Base-by-base conservation (phyloP, 2,888 invertebrate species). In the Drosophila niveifrons region DNA sequence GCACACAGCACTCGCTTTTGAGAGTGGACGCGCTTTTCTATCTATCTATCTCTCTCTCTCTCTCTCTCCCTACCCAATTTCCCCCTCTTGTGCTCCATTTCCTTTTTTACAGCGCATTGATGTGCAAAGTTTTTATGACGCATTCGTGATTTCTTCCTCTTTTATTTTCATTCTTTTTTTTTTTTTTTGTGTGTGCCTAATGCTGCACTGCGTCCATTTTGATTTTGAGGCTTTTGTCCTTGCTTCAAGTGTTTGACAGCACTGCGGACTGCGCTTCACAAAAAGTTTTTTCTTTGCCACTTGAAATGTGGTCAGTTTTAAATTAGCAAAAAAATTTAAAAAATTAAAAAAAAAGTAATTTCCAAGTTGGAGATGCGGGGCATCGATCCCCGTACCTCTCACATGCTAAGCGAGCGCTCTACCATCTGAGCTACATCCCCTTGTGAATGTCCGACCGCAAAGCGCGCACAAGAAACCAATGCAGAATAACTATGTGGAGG, bases 371-470 rank as follows among this genome's bases (percentile, higher is more conserved):
- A 90, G 91, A 90, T 90, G 91, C 90, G 90, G 90, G 90, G 90
- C 80, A 90, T 90, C 89, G 91, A 90, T 90, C 91, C 90, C 91
- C 90, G 91, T 90, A 91, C 91, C 90, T 91, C 90, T 91, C 91
- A 91, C 91, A 90, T 91, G 91, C 91, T 91, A 90, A 90, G 90
- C 91, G 90, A 90, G 90, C 91, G 90, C 91, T 90, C 90, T 90
- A 91, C 91, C 90, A 90, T 90, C 91, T 91, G 90, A 90, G 90
- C 90, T 91, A 91, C 90, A 91, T 91, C 91, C 91, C 91, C 91
- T 34, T 69, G 52, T 78, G 34, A 3, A 0, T 3, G n/a, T 1
- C 0, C n/a, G 18, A 13, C 15, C 31, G 15, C 47, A 53, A 53
- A 13, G 2, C 8, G 53, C 3, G 46, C 48, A 57, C 23, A 61